These are phyloP conservation scores for Scortum barcoo DNA, from an alignment of 2,113 vertebrate species.

Conservation along the genomic window DNA sequence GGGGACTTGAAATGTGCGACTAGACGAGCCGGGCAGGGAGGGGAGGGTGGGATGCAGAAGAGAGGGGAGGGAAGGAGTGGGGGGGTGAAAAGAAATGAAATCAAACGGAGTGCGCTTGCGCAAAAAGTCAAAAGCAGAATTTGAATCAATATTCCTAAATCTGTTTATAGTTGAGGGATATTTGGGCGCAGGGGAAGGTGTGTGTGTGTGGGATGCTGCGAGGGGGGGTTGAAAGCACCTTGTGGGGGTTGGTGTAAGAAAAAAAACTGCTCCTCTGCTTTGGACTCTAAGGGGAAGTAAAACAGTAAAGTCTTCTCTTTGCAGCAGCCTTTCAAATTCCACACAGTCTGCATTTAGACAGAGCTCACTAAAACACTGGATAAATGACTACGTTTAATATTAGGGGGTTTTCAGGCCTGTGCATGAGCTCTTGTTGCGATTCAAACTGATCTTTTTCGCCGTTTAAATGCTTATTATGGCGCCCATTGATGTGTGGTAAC, in stretches of 20 bases:
- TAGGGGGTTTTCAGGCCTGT: neutral
- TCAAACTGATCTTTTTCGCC: constrained; percentile 40
- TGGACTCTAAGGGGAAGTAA: neutral
- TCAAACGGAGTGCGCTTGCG: constrained; percentile 78
- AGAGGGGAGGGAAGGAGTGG: neutral
- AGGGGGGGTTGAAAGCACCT: constrained; percentile 21
- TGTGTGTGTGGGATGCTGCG: no score
- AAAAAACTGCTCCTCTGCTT: constrained; percentile 5
- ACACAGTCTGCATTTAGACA: neutral
- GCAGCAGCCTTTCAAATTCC: constrained; percentile 10
- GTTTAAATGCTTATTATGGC: constrained; percentile 58
- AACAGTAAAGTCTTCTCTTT: constrained; percentile 4
- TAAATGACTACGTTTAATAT: constrained; percentile 8
- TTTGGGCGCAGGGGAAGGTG: constrained; percentile 24
- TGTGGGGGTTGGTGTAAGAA: constrained; percentile 38
- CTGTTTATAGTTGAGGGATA: constrained; percentile 72
- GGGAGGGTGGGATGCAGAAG: neutral
- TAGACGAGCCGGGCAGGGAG: constrained; percentile 55
- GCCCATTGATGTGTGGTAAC: constrained; percentile 65
- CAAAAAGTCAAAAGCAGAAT: constrained; percentile 58
- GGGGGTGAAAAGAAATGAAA: constrained; percentile 57
- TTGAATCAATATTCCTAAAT: constrained; percentile 73
- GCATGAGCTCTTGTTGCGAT: constrained; percentile 39
- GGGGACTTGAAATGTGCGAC: constrained; percentile 78
- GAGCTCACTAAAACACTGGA: neutral